Conservation (phyloP, 2,888 invertebrate species). For the Timema podura region DNA sequence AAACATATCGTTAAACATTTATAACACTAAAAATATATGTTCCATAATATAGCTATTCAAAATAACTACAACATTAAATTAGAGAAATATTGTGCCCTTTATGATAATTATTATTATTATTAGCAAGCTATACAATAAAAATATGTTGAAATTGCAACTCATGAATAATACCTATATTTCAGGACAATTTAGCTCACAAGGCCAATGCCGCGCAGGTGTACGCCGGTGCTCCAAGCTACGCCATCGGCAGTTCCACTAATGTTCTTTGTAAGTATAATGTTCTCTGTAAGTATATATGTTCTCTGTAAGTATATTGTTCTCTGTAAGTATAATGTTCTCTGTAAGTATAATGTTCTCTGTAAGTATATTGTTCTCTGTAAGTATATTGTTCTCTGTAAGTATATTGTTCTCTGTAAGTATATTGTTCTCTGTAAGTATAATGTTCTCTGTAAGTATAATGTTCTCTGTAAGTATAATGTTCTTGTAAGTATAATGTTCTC, state of each 20-base stretch:
- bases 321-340: conserved; percentile 29
- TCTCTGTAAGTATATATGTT: conserved; percentile 29
- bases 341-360: conserved; percentile 31
- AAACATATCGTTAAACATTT: too few species aligned
- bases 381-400: conserved; percentile 29
- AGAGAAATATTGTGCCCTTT: too few species aligned
- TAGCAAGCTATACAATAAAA: too few species aligned
- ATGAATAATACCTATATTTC: not conserved
- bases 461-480: conserved; percentile 29
- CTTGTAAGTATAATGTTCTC: conserved; percentile 27
- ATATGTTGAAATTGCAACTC: too few species aligned
- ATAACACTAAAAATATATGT: too few species aligned
- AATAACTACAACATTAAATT: too few species aligned
- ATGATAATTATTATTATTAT: too few species aligned
- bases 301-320: conserved; percentile 31
- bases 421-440: conserved; percentile 29
- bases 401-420: conserved; percentile 28
- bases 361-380: conserved; percentile 29
- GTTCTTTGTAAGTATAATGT: conserved; percentile 29
- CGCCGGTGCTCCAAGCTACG: conserved; percentile 22
- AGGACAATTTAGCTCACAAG: conserved; percentile 26
- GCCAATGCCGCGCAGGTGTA: conserved; percentile 24
- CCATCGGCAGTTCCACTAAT: conserved; percentile 28
- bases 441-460: conserved; percentile 30
- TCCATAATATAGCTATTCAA: too few species aligned